phyloP scores from a whole-genome alignment of 2,888 invertebrate species.

The Petrolisthes manimaculis region DNA sequence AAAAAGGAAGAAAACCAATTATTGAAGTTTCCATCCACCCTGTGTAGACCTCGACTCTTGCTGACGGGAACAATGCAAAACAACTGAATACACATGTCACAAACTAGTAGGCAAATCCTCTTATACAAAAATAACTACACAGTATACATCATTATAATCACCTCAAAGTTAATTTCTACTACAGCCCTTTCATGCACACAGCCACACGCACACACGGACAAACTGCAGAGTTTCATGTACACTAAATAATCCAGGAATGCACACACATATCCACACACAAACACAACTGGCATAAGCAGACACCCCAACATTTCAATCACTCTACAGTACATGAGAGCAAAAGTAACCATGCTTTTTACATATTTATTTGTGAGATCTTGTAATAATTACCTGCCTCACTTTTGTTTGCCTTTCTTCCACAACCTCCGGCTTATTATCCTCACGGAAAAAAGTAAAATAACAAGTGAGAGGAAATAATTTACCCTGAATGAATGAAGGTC shows the following conservation, averaged over 20 bases:
- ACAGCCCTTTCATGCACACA: not conserved
- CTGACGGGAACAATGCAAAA: constrained; percentile 56
- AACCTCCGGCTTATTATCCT: too few relatives aligned
- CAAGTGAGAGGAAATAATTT: too few relatives aligned
- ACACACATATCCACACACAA: constrained; percentile 4
- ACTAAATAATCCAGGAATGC: not conserved
- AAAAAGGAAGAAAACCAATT: constrained; percentile 32
- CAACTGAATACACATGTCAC: constrained; percentile 58
- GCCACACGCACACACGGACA: constrained; percentile 3
- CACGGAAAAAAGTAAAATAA: too few relatives aligned
- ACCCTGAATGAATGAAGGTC: too few relatives aligned
- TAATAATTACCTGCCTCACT: constrained; percentile 29
- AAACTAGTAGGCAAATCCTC: constrained; percentile 55
- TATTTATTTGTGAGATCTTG: constrained; percentile 31
- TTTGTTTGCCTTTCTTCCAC: not conserved
- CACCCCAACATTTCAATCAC: not conserved
- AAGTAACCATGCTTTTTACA: constrained; percentile 21
- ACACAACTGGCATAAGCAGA: not conserved
- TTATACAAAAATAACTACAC: constrained; percentile 44
- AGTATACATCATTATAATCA: constrained; percentile 9
- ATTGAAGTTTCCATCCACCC: constrained; percentile 41
- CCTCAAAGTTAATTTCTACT: not conserved
- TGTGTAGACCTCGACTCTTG: constrained; percentile 60
- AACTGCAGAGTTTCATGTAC: not conserved
- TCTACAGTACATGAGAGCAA: constrained; percentile 22